Percentiles rank a stretch among this genome's conserved stretches.
These are phyloP conservation scores for Caenorhabditis briggsae DNA, from an alignment of 1,140 invertebrate species.

Conservation along the genomic window DNA sequence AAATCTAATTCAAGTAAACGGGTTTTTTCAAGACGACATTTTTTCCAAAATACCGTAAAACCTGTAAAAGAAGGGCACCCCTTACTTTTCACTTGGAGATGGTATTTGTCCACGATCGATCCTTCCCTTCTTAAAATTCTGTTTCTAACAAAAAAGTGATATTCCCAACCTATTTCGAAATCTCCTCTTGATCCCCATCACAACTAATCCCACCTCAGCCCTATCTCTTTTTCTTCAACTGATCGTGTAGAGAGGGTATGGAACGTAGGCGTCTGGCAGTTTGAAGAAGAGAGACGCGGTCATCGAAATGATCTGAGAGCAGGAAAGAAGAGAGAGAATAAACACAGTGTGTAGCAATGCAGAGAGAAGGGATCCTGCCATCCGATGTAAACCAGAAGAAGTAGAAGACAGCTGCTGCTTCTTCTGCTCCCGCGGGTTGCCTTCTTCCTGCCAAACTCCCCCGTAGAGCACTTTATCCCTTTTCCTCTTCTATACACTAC, in stretches of 20 bases:
- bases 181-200: not conserved
- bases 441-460: constrained; percentile 29
- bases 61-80: no score
- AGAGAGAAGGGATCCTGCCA: not conserved
- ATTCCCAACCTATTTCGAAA: constrained; percentile 1
- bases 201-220: not conserved
- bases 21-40: no score
- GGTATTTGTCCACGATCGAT: no score
- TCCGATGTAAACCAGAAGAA: constrained; percentile 30
- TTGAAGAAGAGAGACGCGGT: not conserved
- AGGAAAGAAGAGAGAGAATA: not conserved
- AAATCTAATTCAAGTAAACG: no score
- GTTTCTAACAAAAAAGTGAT: no score
- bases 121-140: no score
- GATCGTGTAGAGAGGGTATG: not conserved
- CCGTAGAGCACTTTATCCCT: constrained; percentile 42
- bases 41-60: no score
- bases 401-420: constrained; percentile 22
- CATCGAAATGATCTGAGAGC: constrained; percentile 19
- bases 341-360: constrained; percentile 48
- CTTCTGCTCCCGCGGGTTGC: not conserved
- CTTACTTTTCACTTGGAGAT: no score
- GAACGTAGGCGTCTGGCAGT: constrained; percentile 47
- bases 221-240: not conserved
- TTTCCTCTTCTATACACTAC: not conserved